These are phyloP conservation scores for Hydrotaea cyrtoneurina DNA, from an alignment of 2,888 invertebrate genomes.

Conservation along the genomic window DNA sequence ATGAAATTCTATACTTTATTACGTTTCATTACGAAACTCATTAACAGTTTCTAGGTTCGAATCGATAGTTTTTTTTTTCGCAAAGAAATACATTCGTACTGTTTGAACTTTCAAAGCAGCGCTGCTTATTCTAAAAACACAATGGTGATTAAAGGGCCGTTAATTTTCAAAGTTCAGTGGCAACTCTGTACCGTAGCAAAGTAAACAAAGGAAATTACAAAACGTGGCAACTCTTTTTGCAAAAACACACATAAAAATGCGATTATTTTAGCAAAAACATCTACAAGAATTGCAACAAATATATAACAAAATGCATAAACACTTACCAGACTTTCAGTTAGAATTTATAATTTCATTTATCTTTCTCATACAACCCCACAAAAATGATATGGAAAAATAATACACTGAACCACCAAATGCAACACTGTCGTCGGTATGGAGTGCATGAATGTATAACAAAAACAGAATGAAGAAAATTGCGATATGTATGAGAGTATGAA, in stretches of 20 bases:
- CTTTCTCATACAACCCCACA: background rate
- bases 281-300: background rate
- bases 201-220: background rate
- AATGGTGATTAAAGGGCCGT: background rate
- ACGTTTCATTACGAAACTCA: too few species aligned
- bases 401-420: constrained; percentile 22
- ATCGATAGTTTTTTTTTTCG: too few species aligned
- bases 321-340: constrained; percentile 15
- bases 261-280: background rate
- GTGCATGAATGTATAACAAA: constrained; percentile 17
- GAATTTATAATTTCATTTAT: background rate
- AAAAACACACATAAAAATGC: background rate
- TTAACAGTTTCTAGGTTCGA: too few species aligned
- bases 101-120: too few species aligned
- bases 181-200: background rate
- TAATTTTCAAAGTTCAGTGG: background rate
- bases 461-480: background rate
- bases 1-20: too few species aligned
- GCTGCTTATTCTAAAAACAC: too few species aligned
- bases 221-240: background rate
- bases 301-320: background rate
- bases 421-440: constrained; percentile 5
- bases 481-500: constrained; percentile 28
- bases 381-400: constrained; percentile 19
- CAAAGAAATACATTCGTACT: too few species aligned